Evolutionary conservation across 2,113 vertebrate species (phyloP), one percentile per base, ranked within the genome.

Genomic region (Ciconia stormi): DNA sequence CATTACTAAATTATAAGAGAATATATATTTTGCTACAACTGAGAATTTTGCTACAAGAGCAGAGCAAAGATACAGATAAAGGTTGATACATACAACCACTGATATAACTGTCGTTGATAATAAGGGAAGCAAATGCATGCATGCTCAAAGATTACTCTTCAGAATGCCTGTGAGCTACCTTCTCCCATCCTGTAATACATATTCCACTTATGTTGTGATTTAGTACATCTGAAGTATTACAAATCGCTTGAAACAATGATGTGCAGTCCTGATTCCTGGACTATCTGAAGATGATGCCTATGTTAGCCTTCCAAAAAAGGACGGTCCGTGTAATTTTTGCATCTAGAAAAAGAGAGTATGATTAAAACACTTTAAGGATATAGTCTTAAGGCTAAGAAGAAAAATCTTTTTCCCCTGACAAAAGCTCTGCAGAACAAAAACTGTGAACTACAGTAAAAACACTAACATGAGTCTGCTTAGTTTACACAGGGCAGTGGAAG

Each of bases 401-500:
- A 62, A 34, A 59, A 29, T 34, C 3, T 61, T 6, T 62, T 13
- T 14, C 1, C 15, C 8, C 4, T 62, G 23, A 23, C 10, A 32
- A 32, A 81, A 84, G 49, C 38, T 78, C 18, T 74, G 55, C 55
- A 90, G 52, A 56, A 29, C n/a, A 77, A 22, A 61, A 72, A 27
- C 19, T 58, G 6, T 70, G 18, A 91, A 8, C 13, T 40, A 4
- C 26, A 27, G 21, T 55, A n/a, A 74, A 63, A 36, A 8, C 11
- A 53, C 0, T 38, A n/a, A 32, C 0, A 0, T 16, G 21, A 14
- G 5, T 13, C 34, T 70, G 14, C 16, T 73, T 65, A 14, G 49
- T 38, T 49, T 50, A n/a, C 17, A 16, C 7, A 46, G 62, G 29
- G 67, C 32, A 30, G 20, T 20, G 21, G 6, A 65, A 66, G 12